Evolutionary conservation across 2,113 vertebrate genomes (phyloP).

Genomic region (Heterochromis multidens): DNA sequence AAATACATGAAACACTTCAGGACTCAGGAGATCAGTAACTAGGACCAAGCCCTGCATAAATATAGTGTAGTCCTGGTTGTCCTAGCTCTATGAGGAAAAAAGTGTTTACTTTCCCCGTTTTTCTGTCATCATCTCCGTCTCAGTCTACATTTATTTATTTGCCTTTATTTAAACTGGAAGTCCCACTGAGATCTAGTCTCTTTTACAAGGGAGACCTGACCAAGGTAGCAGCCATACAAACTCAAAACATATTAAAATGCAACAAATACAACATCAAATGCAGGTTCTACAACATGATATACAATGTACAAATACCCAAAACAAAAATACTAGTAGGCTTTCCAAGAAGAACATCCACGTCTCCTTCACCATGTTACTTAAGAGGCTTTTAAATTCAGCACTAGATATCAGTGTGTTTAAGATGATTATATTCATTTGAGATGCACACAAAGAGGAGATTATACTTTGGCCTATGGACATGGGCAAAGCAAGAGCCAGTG

Average conservation of each 20-base stretch:
- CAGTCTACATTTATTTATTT: neutral
- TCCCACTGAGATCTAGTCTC: neutral
- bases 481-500: neutral
- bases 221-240: neutral
- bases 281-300: neutral
- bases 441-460: neutral
- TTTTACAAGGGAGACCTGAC: neutral
- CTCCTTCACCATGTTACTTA: neutral
- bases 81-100: neutral
- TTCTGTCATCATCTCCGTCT: neutral
- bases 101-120: neutral
- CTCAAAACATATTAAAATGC: neutral
- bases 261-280: neutral
- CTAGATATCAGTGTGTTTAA: neutral
- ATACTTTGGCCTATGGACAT: neutral
- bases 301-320: neutral
- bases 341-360: accelerated
- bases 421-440: neutral
- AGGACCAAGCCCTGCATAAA: neutral
- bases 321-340: neutral
- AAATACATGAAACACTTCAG: neutral
- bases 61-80: neutral
- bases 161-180: neutral
- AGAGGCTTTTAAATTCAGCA: neutral
- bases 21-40: neutral